Conservation (phyloP, 2,888 invertebrate species). For the Tenthredo mesomela region DNA sequence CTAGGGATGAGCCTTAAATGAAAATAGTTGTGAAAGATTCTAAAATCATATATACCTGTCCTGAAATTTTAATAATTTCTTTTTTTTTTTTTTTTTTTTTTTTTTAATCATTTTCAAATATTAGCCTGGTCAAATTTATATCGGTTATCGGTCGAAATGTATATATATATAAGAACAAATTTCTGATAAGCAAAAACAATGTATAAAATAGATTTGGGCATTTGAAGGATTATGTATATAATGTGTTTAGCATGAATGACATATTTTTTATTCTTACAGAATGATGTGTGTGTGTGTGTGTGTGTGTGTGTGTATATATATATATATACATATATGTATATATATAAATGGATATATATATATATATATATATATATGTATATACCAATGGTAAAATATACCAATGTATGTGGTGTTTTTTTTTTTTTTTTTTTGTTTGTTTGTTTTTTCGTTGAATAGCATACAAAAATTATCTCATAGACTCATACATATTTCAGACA, state of each 20-base stretch:
- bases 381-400: conserved; percentile 17
- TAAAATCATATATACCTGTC: background rate
- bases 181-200: background rate
- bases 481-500: conserved; percentile 51
- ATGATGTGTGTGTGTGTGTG: conserved; percentile 19
- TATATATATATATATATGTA: background rate
- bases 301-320: no score
- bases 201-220: conserved; percentile 1
- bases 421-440: conserved; percentile 1
- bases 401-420: background rate
- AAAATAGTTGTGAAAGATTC: background rate
- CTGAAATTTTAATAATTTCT: background rate
- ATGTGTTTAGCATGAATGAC: conserved; percentile 26
- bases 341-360: background rate
- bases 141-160: background rate
- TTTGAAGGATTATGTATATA: conserved; percentile 7
- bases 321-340: background rate
- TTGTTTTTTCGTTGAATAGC: conserved; percentile 29
- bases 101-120: background rate
- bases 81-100: background rate
- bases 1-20: no score
- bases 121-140: background rate
- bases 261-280: conserved; percentile 49
- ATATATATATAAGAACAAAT: background rate
- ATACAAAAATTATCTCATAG: conserved; percentile 45